Percentiles rank a stretch among this genome's conserved stretches.
Conservation (phyloP, 2,113 vertebrate species). For the Poeciliopsis turrubarensis region DNA sequence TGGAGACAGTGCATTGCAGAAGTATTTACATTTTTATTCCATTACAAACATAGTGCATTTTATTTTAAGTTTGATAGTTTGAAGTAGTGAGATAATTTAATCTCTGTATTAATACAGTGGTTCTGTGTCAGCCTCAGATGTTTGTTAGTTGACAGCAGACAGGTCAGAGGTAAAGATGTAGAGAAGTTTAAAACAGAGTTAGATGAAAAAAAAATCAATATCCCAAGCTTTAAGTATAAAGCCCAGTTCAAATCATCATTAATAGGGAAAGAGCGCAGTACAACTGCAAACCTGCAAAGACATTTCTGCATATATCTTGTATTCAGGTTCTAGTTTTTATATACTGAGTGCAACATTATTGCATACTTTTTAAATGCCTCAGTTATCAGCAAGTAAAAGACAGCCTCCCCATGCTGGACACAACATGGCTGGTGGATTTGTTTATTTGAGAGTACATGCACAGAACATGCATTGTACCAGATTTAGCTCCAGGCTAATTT, state of each 20-base stretch:
- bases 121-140: neutral
- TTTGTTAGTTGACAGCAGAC: neutral
- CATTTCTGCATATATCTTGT: neutral
- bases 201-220: neutral
- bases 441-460: neutral
- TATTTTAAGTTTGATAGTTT: too few relatives aligned
- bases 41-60: neutral
- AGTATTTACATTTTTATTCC: neutral
- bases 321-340: neutral
- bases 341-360: neutral
- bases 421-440: neutral
- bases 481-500: neutral
- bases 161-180: neutral
- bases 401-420: neutral
- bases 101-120: too few relatives aligned
- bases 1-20: neutral
- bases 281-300: neutral
- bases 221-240: neutral
- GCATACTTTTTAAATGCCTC: neutral
- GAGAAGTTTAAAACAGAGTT: neutral
- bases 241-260: neutral
- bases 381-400: conserved; percentile 2
- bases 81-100: too few relatives aligned
- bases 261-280: neutral
- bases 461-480: neutral